Percentiles rank a stretch among this genome's conserved stretches.
Conservation (phyloP, 2,113 vertebrate species). For the Ariopsis seemanni region DNA sequence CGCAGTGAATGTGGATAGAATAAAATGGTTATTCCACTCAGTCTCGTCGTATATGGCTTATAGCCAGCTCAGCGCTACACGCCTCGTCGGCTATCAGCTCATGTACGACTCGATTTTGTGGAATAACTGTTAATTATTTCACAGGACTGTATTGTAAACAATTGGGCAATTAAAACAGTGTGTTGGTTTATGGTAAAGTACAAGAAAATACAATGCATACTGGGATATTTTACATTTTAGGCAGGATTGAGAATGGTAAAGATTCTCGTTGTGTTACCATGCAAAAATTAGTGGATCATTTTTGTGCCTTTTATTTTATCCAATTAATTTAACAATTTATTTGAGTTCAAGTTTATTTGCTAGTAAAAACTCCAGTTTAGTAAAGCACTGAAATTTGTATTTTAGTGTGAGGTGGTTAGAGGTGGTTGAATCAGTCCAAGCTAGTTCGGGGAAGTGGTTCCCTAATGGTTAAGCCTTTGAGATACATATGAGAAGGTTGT, state of each 20-base stretch:
- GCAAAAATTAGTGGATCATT: background rate
- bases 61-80: too few relatives aligned
- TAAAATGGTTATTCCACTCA: too few relatives aligned
- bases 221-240: background rate
- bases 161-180: background rate
- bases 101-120: too few relatives aligned
- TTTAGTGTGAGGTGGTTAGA: background rate
- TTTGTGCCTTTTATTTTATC: background rate
- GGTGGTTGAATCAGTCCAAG: background rate
- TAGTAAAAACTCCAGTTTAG: background rate
- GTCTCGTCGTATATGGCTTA: too few relatives aligned
- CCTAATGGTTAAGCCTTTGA: background rate
- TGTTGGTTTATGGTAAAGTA: background rate
- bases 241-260: background rate
- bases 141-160: background rate
- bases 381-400: background rate
- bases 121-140: background rate
- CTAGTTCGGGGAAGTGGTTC: background rate
- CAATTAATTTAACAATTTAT: background rate
- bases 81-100: too few relatives aligned
- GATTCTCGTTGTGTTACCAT: background rate
- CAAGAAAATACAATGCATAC: background rate
- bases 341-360: background rate
- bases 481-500: background rate
- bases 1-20: too few relatives aligned